Base-by-base conservation (phyloP, 2,888 invertebrate genomes). In the Eristalis pertinax region DNA sequence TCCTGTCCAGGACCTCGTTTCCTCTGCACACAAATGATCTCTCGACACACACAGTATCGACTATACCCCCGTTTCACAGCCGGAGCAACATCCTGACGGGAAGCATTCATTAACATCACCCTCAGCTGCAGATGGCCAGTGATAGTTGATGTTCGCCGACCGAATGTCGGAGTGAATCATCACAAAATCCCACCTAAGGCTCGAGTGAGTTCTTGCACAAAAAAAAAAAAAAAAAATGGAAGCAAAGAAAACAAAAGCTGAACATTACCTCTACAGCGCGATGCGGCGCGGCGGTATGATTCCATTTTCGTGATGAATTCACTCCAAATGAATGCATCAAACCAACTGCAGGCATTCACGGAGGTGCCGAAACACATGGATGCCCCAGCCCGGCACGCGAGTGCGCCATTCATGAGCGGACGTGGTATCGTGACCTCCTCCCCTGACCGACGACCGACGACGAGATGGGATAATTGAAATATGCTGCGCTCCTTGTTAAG, bases 241-340 rank as follows among this genome's bases (percentile, higher is more conserved):
- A 1, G 13, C 5, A 19, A 43, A 43, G n/a, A 43, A 43, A 43
- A 15, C 43, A 43, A 43, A 43, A 19, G n/a, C 50, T 8, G 7
- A 50, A 8, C n/a, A 50, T 50, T 50, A 50, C 50, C 50, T 19
- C 50, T n/a, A 19, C 50, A 50, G 43, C n/a, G n/a, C n/a, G n/a
- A n/a, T n/a, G n/a, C n/a, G n/a, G n/a, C n/a, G n/a, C 41, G n/a
- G 43, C 50, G 50, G 50, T 50, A 50, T 50, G 50, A 50, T 50
- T 50, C 50, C 50, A 50, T 50, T 50, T 50, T 50, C 50, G 50
- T 50, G 50, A 50, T 50, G 50, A 50, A 50, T 19, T 50, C 50
- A n/a, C 50, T 50, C 50, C 19, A 50, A 50, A 50, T 50, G 50
- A 50, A 50, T 50, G 8, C 50, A 19, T 50, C 50, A 19, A n/a